A percentile compares a stretch with the other conserved stretches of the same genome.
Conservation (phyloP, 2,113 vertebrate species). For the Glareola pratincola region DNA sequence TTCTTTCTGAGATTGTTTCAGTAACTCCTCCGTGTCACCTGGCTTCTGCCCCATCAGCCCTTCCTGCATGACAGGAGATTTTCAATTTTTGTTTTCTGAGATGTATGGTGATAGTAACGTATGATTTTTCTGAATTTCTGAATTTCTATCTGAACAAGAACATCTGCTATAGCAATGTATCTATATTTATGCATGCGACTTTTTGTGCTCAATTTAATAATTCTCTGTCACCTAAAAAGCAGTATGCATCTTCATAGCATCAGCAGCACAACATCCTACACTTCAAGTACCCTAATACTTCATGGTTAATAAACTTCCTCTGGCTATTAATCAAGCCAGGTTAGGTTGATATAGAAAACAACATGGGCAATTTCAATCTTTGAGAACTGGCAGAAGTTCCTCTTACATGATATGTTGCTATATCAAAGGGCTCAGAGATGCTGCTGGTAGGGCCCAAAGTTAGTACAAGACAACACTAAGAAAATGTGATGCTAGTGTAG, state of each 20-base stretch:
- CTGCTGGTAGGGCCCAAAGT: not conserved
- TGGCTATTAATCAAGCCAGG: not conserved
- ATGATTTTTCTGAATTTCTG: not conserved
- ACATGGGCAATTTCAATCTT: not conserved
- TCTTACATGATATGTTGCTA: accelerated
- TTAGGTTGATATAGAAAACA: not conserved
- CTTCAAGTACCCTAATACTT: not conserved
- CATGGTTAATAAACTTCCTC: not conserved
- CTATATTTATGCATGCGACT: not conserved
- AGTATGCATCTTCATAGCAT: not conserved
- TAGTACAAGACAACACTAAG: not conserved
- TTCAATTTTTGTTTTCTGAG: not conserved
- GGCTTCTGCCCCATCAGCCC: constrained; percentile 71
- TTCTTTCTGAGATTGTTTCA: constrained; percentile 72
- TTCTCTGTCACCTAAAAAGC: not conserved
- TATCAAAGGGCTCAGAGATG: not conserved
- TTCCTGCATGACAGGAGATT: constrained; percentile 36
- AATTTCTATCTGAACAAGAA: not conserved
- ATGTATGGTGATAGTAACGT: not conserved
- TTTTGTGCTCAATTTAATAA: no score
- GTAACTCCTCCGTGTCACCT: constrained; percentile 63
- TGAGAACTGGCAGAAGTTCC: not conserved
- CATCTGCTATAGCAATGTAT: not conserved
- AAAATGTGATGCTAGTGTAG: not conserved
- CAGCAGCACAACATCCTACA: not conserved